Base-by-base conservation (phyloP, 2,113 vertebrate species). In the Balaeniceps rex region DNA sequence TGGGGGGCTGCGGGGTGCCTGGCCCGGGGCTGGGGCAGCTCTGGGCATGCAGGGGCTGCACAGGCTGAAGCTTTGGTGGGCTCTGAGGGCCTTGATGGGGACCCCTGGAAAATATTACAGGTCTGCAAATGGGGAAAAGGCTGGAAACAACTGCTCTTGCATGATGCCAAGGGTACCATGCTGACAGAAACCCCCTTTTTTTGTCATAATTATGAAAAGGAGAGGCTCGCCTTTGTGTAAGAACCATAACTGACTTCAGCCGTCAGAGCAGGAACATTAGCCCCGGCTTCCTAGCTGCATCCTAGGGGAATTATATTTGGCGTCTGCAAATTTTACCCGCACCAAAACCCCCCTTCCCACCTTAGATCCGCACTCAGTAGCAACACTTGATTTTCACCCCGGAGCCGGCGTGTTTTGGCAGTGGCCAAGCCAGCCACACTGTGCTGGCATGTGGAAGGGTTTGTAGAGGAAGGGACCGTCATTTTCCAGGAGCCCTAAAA, bases 331-430 rank as follows among this genome's bases (percentile, higher is more conserved):
- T 64, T 42, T 44, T 14, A 34, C 26, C 70, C 7, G 0, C 34
- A 4, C 38, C 22, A 6, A 8, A 3, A 8, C 14, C 26, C 10
- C 29, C 18, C 26, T 68, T 63, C 77, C 69, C 52, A 15, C 25
- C 36, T 34, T 11, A 19, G 10, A 9, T 4, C 25, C 15, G 7
- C 17, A 4, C 33, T 25, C 29, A 2, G 4, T 9, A 26, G 5
- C 46, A 23, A 7, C 64, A 6, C 54, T 21, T 9, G 9, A 33
- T 64, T 79, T 51, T 12, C 26, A 55, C 69, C 52, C 36, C 2
- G 0, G 5, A 46, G 40, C 23, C 1, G 0, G 4, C 1, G 3
- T 11, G 22, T 36, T 81, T 42, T 12, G 36, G 36, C 1, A 0
- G 17, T 8, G 49, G 12, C 40, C 47, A 3, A 49, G 11, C 17